A percentile compares a stretch with the other conserved stretches of the same genome.
Evolutionary conservation across 30 jellyfish, hydroid and myxozoan genomes (phyloP).

Genomic region (Hydractinia symbiolongicarpus): DNA sequence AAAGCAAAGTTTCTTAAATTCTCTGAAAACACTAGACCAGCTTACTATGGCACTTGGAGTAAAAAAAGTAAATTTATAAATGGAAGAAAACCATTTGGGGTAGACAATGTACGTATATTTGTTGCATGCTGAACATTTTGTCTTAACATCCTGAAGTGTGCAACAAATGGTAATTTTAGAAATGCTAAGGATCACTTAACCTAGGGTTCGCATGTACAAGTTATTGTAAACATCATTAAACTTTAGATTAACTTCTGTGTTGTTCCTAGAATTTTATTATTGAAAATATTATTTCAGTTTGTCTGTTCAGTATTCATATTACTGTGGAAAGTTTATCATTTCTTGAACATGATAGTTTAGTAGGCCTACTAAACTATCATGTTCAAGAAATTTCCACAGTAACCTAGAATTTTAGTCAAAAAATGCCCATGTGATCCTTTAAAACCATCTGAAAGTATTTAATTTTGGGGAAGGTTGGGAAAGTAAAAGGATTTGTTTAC

Average conservation of each 20-base stretch:
- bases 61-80: slow-evolving; percentile 52
- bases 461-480: no score
- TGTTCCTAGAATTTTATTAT: no score
- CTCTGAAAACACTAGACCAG: slow-evolving; percentile 93
- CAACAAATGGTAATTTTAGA: no score
- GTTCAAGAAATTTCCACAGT: no score
- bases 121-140: neutral
- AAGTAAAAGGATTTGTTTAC: no score
- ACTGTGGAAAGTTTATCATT: no score
- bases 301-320: no score
- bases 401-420: neutral
- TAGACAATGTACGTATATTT: slow-evolving; percentile 58
- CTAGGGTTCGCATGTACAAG: neutral
- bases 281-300: no score
- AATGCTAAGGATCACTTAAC: neutral
- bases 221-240: neutral
- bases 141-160: neutral
- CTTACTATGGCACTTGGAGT: slow-evolving; percentile 96
- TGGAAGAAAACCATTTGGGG: slow-evolving; percentile 68
- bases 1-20: slow-evolving; percentile 79
- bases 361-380: no score
- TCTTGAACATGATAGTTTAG: no score
- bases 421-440: no score
- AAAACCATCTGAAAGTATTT: no score
- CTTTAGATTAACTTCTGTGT: neutral